Conservation (phyloP, 2,888 invertebrate genomes). For the Eupeodes luniger region DNA sequence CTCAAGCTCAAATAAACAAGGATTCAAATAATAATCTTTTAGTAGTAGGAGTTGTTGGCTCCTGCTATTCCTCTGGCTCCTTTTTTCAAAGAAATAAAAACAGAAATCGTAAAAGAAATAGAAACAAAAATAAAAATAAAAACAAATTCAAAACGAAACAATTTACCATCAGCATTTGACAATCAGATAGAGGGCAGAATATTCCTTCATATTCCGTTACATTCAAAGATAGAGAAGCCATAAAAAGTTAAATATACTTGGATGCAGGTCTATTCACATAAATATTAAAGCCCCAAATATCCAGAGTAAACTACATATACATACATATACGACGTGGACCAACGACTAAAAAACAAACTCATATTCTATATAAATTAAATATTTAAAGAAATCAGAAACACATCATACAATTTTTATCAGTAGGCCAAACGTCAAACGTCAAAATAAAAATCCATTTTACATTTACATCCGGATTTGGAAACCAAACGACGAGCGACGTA, state of each 20-base stretch:
- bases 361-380: slow-evolving; percentile 52
- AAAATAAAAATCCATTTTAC: slow-evolving; percentile 46
- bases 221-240: neutral
- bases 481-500: slow-evolving; percentile 14
- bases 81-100: slow-evolving; percentile 46
- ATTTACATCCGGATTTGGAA: slow-evolving; percentile 56
- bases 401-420: slow-evolving; percentile 53
- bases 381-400: slow-evolving; percentile 50
- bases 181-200: slow-evolving; percentile 37
- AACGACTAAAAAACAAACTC: slow-evolving; percentile 55
- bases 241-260: neutral
- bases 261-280: slow-evolving; percentile 24
- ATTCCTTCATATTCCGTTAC: neutral
- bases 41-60: slow-evolving; percentile 7
- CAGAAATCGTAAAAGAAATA: slow-evolving; percentile 16
- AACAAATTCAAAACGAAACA: slow-evolving; percentile 46
- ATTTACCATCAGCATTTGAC: slow-evolving; percentile 42
- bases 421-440: slow-evolving; percentile 6
- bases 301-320: slow-evolving; percentile 1
- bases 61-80: slow-evolving; percentile 21
- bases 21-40: slow-evolving; percentile 29
- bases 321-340: slow-evolving; percentile 50
- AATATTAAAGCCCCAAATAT: neutral
- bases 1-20: slow-evolving; percentile 32
- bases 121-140: slow-evolving; percentile 27